A percentile compares a stretch with the other conserved stretches of the same genome.
Conservation (phyloP, 2,888 invertebrate genomes). For the Lasiommata megera region DNA sequence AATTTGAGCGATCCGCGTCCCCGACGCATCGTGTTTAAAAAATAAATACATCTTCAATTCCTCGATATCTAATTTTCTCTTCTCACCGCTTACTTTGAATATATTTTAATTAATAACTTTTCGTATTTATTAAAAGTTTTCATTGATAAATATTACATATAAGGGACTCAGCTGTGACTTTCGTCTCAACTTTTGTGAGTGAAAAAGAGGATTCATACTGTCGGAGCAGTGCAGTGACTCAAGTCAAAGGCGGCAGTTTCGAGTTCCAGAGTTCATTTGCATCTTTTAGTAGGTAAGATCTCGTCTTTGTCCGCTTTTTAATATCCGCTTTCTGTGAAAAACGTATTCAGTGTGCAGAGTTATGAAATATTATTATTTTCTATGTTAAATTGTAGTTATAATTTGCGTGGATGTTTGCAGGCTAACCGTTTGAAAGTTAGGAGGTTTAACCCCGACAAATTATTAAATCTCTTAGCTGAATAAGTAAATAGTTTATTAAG, state of each 20-base stretch:
- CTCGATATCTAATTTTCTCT: conserved; percentile 40
- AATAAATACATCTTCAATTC: conserved; percentile 48
- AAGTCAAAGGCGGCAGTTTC: conserved; percentile 50
- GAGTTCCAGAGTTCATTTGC: conserved; percentile 62
- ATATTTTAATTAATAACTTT: neutral
- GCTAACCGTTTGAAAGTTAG: neutral
- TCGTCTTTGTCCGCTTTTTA: conserved; percentile 58
- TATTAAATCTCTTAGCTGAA: no score
- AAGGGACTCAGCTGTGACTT: conserved; percentile 17
- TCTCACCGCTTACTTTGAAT: conserved; percentile 9
- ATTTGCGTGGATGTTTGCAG: neutral
- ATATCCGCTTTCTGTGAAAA: conserved; percentile 39
- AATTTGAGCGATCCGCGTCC: conserved; percentile 57
- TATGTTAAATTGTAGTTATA: neutral
- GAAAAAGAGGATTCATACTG: conserved; percentile 61
- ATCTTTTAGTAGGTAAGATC: conserved; percentile 68
- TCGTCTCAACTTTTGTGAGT: conserved; percentile 34
- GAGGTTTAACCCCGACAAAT: no score
- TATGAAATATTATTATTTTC: neutral
- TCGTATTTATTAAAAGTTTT: conserved; percentile 21
- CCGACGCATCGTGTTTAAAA: conserved; percentile 45
- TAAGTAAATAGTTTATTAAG: no score
- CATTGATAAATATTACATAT: conserved; percentile 22
- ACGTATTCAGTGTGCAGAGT: neutral
- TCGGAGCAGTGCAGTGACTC: conserved; percentile 55